Conservation (phyloP, 2,113 vertebrate species). For the Dascyllus trimaculatus region DNA sequence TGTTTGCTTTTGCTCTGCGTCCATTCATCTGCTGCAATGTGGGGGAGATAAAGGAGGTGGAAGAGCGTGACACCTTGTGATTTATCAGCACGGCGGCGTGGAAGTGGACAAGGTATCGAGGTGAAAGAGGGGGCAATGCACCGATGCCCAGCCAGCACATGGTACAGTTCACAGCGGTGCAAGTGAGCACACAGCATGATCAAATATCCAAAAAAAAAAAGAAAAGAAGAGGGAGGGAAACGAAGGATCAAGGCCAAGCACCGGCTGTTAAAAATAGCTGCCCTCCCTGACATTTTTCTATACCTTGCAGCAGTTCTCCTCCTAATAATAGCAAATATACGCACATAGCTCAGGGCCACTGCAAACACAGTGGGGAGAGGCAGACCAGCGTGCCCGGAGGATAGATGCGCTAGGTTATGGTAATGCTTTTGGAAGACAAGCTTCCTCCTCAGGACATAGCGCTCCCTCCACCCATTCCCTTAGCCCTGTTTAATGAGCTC, state of each 20-base stretch:
- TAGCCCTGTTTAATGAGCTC: conserved; percentile 72
- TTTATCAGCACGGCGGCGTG: conserved; percentile 47
- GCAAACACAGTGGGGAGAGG: conserved; percentile 68
- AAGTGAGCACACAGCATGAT: conserved; percentile 1
- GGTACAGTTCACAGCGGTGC: conserved; percentile 5
- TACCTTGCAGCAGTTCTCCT: conserved; percentile 77
- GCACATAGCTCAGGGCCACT: conserved; percentile 66
- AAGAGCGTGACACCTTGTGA: conserved; percentile 20
- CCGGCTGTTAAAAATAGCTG: conserved; percentile 82
- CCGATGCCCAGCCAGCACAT: conserved; percentile 41
- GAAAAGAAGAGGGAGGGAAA: conserved; percentile 19
- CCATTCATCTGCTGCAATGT: conserved; percentile 8
- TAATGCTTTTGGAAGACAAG: conserved; percentile 76
- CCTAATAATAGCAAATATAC: conserved; percentile 83
- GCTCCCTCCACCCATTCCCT: conserved; percentile 63
- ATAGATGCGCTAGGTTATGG: conserved; percentile 65
- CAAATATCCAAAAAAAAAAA: conserved; percentile 1
- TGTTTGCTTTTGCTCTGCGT: conserved; percentile 13
- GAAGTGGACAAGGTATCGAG: conserved; percentile 19
- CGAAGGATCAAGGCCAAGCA: conserved; percentile 65
- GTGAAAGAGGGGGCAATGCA: conserved; percentile 20
- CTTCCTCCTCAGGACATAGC: conserved; percentile 66
- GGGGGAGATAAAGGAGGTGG: conserved; percentile 16
- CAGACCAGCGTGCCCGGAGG: conserved; percentile 64
- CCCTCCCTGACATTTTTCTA: conserved; percentile 76